A percentile compares a stretch with the other conserved stretches of the same genome.
Evolutionary conservation across 2,113 vertebrate genomes (phyloP).

Genomic region (Syngnathus typhle): DNA sequence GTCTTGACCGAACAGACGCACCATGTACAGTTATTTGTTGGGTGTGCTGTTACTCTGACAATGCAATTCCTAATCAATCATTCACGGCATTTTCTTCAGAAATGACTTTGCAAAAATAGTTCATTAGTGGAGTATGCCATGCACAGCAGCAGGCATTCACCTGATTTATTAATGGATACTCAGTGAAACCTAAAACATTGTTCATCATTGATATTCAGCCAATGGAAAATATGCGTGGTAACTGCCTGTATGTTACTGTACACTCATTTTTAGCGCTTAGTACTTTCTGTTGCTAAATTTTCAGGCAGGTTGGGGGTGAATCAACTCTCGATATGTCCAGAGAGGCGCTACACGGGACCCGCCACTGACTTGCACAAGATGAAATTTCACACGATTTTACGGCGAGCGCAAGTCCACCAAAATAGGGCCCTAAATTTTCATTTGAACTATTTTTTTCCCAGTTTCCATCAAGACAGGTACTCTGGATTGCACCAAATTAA

Average conservation of each 20-base stretch:
- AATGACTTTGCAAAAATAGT: not conserved
- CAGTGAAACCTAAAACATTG: not conserved
- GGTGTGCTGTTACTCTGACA: not conserved
- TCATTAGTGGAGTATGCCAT: not conserved
- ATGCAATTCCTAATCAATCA: not conserved
- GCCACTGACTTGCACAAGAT: too few species aligned
- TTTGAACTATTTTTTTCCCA: not conserved
- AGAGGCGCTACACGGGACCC: too few species aligned
- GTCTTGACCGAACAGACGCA: conserved; percentile 27
- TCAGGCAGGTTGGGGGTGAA: too few species aligned
- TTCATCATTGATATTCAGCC: not conserved
- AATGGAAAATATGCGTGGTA: not conserved
- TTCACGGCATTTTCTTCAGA: not conserved
- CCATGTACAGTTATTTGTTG: conserved; percentile 1
- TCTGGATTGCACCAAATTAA: not conserved
- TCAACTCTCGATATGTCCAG: too few species aligned
- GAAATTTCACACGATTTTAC: too few species aligned
- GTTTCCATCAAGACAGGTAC: not conserved
- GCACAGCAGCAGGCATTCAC: not conserved
- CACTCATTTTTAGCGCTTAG: too few species aligned
- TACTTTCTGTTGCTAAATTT: too few species aligned
- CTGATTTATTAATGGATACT: not conserved
- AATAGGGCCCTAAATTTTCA: too few species aligned
- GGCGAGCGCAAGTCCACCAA: too few species aligned
- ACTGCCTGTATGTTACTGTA: not conserved